These are phyloP conservation scores for Oryzias sinensis DNA, from an alignment of 2,797 vertebrate genomes.

Conservation along the genomic window DNA sequence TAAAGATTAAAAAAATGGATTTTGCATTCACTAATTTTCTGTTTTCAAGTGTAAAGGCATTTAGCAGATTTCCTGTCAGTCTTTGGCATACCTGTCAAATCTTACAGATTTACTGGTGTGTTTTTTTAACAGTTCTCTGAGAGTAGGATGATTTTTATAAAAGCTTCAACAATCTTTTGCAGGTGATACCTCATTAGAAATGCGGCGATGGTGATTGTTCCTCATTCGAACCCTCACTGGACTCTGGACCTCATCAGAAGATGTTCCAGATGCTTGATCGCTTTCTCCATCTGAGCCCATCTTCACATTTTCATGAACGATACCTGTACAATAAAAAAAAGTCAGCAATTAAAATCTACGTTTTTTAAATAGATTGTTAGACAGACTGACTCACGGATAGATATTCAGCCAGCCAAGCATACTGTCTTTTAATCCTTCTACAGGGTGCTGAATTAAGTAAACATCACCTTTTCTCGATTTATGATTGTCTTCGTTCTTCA, in stretches of 20 bases:
- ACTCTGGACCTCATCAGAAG: conserved; percentile 84
- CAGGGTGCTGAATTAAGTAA: too few relatives aligned
- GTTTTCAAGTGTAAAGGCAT: too few relatives aligned
- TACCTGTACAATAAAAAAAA: conserved; percentile 59
- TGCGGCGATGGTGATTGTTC: conserved; percentile 80
- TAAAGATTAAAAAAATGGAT: too few relatives aligned
- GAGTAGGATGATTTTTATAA: background rate
- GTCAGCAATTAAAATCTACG: background rate
- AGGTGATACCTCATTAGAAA: conserved; percentile 79
- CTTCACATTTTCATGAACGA: conserved; percentile 82
- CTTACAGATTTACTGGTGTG: conserved; percentile 6
- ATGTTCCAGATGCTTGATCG: conserved; percentile 84
- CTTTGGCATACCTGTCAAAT: conserved; percentile 4
- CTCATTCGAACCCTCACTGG: conserved; percentile 82
- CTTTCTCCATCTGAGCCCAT: conserved; percentile 85
- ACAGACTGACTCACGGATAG: too few relatives aligned
- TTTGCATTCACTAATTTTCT: too few relatives aligned
- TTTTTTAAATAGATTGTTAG: too few relatives aligned
- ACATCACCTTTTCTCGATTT: too few relatives aligned
- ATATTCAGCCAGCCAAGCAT: too few relatives aligned
- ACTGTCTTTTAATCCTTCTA: too few relatives aligned
- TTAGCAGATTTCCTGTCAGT: background rate
- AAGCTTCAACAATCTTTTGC: background rate
- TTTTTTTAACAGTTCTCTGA: conserved; percentile 1
- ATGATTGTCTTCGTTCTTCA: too few relatives aligned